Base-by-base conservation (phyloP, 2,888 invertebrate species). In the Mycalesis mineus region DNA sequence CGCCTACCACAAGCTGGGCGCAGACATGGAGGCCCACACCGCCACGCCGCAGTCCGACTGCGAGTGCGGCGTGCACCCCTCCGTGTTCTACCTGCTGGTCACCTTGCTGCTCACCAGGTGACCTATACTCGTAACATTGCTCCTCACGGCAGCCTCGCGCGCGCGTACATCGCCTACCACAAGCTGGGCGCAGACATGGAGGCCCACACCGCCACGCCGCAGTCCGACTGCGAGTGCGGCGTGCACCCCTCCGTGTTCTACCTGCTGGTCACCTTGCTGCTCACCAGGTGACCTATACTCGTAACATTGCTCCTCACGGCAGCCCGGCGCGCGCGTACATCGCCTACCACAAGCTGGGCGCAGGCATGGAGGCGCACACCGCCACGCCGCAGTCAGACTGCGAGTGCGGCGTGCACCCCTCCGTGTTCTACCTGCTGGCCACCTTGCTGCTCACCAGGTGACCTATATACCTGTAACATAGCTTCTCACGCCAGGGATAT, bases 211-310 rank as follows among this genome's bases (percentile, higher is more conserved):
- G 61, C 75, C 68, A 91, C 91, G 71, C 91, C 91, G 71, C 75
- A 78, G 56, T 70, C 84, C 51, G 91, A 91, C 60, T 92, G 92
- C 89, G 92, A 92, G 70, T 93, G 93, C 77, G 91, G 91, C 9
- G 91, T 93, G 56, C 93, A 93, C 71, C 93, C 93, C 7, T 91
- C 91, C 58, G 91, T 92, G 49, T 92, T 93, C 77, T 93, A 93
- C 71, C 82, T 94, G 45, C 82, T 92, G 69, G 92, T 92, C 57
- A 92, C 93, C 11, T 79, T 93, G 63, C 76, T 90, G 45, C 84
- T 90, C 59, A 89, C 89, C 66, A 90, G 89, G 90, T 28, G 7
- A 22, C 5, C 41, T 41, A 15, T 41, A 33, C 8, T 7, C 33
- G 33, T 33, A 33, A 9, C 9, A 9, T 11, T 36, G 36, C 36